Base-by-base conservation (phyloP, 2,113 vertebrate genomes). In the Macrotus californicus region DNA sequence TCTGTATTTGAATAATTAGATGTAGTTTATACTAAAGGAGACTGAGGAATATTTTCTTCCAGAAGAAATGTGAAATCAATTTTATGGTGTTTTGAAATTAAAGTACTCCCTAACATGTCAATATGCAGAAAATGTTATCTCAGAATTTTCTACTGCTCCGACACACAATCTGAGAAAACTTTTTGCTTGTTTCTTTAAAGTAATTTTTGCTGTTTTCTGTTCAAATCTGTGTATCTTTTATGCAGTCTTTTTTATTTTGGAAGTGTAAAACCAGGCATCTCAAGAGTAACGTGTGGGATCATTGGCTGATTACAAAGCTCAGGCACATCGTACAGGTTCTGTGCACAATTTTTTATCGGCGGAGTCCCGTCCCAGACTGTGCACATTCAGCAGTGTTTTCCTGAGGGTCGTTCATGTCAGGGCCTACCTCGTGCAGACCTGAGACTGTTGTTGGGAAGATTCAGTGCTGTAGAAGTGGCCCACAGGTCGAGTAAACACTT, bases 121-220 rank as follows among this genome's bases (percentile, higher is more conserved):
- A 8, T 52, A 70, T 36, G 54, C 26, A 92, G 85, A 86, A 93
- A 88, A 77, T 48, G 22, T n/a, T 87, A 75, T 66, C 43, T 75
- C 54, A 70, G 29, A 36, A 15, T 89, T 77, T 92, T 91, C 73
- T 86, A 76, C 75, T 91, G 52, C 95, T 97, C 0, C 22, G 94
- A 92, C 52, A 84, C 39, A 59, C 61, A 85, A 91, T 84, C 79
- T 76, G 52, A 36, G 95, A 56, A 84, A 94, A 87, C 34, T 39
- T 39, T 72, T 75, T 87, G 21, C 36, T 79, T 64, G 39, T 95
- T 75, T 86, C 7, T 96, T 96, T 90, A 76, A 97, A 97, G 79
- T 89, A 96, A 75, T 93, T 95, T 95, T 94, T 97, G 92, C 93
- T 98, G 80, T 95, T 98, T 97, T 96, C 95, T 96, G 2, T 95